These are phyloP conservation scores for Vidua macroura DNA, from an alignment of 2,113 vertebrate genomes.

Conservation along the genomic window DNA sequence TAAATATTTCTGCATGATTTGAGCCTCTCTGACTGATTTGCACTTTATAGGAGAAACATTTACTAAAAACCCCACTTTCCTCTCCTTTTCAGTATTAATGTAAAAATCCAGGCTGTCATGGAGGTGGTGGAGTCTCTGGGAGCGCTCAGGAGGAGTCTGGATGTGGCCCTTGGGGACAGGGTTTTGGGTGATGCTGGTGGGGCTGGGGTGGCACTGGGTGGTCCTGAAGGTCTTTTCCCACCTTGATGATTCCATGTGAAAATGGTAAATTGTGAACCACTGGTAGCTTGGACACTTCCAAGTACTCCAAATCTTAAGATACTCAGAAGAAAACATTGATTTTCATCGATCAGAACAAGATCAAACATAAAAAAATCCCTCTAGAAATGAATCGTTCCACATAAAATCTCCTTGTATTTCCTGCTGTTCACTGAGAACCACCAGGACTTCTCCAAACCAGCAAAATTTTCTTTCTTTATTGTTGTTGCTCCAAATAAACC, in stretches of 20 bases:
- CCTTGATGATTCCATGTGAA: not conserved
- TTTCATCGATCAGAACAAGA: not conserved
- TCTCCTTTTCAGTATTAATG: not conserved
- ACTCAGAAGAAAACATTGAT: not conserved
- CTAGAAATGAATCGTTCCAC: not conserved
- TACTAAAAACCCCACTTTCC: fast-evolving
- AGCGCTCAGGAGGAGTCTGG: not conserved
- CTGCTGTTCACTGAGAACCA: not conserved
- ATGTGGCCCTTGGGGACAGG: not conserved
- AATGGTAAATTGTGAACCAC: not conserved
- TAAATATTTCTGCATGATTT: not conserved
- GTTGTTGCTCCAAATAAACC: not conserved
- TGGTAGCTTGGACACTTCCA: not conserved
- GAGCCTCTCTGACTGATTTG: not conserved
- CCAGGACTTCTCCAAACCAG: not conserved
- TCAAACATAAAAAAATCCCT: not conserved
- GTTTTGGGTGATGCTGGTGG: not conserved
- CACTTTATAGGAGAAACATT: not conserved
- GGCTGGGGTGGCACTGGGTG: not conserved
- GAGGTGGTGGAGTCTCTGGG: not conserved
- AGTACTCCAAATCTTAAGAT: not conserved
- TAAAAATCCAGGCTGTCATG: not conserved
- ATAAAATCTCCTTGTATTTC: not conserved
- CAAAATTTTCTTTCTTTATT: no score
- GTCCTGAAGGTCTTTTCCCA: fast-evolving